These are phyloP conservation scores for Venustoraphidia nigricollis DNA, from an alignment of 2,888 invertebrate species.

Conservation along the genomic window DNA sequence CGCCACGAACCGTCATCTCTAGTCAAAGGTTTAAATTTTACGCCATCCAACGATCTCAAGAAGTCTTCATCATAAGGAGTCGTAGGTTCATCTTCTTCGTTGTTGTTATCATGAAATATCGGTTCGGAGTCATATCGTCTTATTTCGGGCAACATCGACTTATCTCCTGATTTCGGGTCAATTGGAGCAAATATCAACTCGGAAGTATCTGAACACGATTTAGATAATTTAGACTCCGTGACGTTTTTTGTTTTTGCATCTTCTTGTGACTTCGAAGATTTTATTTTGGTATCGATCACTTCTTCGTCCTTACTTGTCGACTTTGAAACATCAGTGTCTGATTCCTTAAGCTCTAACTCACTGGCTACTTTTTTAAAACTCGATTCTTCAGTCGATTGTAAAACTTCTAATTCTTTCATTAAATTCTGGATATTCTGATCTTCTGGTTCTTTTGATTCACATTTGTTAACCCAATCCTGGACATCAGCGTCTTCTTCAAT, in stretches of 20 bases:
- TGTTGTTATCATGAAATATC: background rate
- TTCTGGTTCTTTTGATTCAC: too few relatives aligned
- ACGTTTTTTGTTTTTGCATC: background rate
- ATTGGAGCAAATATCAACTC: too few relatives aligned
- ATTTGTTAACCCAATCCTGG: too few relatives aligned
- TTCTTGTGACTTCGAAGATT: background rate
- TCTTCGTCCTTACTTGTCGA: background rate
- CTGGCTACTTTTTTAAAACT: too few relatives aligned
- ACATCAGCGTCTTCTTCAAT: background rate
- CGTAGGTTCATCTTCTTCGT: conserved; percentile 15
- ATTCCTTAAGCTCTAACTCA: too few relatives aligned
- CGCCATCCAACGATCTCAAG: conserved; percentile 44
- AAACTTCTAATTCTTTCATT: too few relatives aligned
- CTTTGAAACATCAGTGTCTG: too few relatives aligned
- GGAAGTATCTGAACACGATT: too few relatives aligned
- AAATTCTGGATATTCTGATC: too few relatives aligned
- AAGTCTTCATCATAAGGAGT: conserved; percentile 25
- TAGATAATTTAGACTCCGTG: too few relatives aligned
- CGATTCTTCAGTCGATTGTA: too few relatives aligned
- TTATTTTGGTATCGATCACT: background rate
- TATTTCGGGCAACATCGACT: background rate
- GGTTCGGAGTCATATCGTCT: background rate
- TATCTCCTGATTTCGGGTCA: too few relatives aligned
- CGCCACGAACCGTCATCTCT: conserved; percentile 45
- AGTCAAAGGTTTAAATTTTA: conserved; percentile 39